Conservation (phyloP, 2,113 vertebrate genomes). For the Serinus canaria region DNA sequence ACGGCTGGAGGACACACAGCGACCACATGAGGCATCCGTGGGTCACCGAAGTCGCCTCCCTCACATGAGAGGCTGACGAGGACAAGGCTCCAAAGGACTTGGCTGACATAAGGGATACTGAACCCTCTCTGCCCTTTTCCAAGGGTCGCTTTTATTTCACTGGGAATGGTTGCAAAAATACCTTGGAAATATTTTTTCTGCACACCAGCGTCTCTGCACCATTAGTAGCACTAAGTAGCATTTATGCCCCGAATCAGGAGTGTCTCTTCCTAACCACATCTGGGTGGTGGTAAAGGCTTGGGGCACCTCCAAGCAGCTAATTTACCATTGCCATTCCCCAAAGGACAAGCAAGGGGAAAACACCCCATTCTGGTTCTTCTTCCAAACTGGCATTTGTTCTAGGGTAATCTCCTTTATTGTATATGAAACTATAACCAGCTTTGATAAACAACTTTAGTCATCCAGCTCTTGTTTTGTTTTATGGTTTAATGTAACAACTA, state of each 20-base stretch:
- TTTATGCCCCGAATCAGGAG: neutral
- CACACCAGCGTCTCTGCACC: neutral
- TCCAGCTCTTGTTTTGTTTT: neutral
- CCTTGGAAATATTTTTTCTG: neutral
- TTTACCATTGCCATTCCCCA: neutral
- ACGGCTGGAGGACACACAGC: neutral
- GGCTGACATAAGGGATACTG: neutral
- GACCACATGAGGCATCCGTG: rapidly evolving
- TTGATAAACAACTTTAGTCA: neutral
- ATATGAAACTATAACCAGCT: neutral
- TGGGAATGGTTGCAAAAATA: neutral
- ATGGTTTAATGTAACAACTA: neutral
- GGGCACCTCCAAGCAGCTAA: neutral
- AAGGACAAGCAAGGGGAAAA: neutral
- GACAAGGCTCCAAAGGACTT: neutral
- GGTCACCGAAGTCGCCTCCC: neutral
- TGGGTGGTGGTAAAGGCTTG: neutral
- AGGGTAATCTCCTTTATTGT: neutral
- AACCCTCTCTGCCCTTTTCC: neutral
- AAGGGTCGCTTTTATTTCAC: neutral
- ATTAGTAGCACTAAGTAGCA: neutral
- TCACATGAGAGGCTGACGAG: neutral
- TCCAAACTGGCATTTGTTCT: neutral
- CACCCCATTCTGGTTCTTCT: neutral
- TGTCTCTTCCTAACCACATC: neutral